These are phyloP conservation scores for Arnoldichthys spilopterus DNA, from an alignment of 2,797 vertebrate species.

Conservation along the genomic window DNA sequence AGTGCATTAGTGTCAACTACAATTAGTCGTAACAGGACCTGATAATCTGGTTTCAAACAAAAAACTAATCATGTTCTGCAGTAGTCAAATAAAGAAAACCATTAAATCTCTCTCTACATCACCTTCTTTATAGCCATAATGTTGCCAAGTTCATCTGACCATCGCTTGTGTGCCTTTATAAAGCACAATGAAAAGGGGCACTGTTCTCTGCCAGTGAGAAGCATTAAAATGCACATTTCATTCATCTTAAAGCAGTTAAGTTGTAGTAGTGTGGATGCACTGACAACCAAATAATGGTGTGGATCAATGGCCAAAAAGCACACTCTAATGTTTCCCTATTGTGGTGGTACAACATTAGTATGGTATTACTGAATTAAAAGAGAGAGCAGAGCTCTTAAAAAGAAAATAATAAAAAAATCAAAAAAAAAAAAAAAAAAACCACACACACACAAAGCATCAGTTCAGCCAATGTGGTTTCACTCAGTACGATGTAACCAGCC, in stretches of 20 bases:
- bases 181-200: conserved; percentile 4
- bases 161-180: conserved; percentile 20
- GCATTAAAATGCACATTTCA: conserved; percentile 31
- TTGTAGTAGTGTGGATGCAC: conserved; percentile 1
- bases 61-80: conserved; percentile 31
- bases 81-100: conserved; percentile 6
- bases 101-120: conserved; percentile 17
- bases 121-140: conserved; percentile 34
- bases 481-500: conserved; percentile 13
- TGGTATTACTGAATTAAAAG: conserved; percentile 9
- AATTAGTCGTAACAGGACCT: not conserved
- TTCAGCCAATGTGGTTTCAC: not conserved
- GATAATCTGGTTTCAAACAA: conserved; percentile 44
- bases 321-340: conserved; percentile 16
- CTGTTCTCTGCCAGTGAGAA: not conserved
- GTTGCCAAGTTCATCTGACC: conserved; percentile 29
- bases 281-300: conserved; percentile 10
- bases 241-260: conserved; percentile 29
- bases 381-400: conserved; percentile 13
- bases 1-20: conserved; percentile 36
- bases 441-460: conserved; percentile 10
- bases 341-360: conserved; percentile 34
- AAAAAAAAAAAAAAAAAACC: not conserved
- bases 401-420: not conserved
- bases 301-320: conserved; percentile 25